Evolutionary conservation across 2,797 vertebrate species (phyloP), one percentile per base, ranked within the genome.

Genomic region (Carduelis carduelis): DNA sequence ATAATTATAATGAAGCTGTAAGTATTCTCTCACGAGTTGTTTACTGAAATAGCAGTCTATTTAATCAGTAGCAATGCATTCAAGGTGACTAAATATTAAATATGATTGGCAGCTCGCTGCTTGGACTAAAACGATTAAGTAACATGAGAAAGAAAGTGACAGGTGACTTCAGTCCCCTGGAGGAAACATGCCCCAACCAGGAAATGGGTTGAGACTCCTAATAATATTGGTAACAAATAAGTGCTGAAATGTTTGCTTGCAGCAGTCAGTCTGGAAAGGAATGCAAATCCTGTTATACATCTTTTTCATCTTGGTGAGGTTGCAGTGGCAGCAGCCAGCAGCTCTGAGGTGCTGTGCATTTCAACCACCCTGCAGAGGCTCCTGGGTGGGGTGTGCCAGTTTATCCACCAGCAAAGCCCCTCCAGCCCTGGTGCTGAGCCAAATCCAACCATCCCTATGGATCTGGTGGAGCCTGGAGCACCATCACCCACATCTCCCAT

Each of bases 41-140:
- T 98, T 97, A 96, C 95, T 96, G 96, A 97, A 96, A 97, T 96
- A 97, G 97, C 96, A 95, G 97, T 96, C 96, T 96, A 92, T 97
- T 97, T 97, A 87, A 96, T 96, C 97, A 97, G 97, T 88, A 94
- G 96, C 95, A 92, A 97, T 97, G 95, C 96, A 95, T 97, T 97
- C 97, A 97, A 97, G 97, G 97, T 97, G 97, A 98, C 97, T 97
- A 97, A 97, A 97, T 96, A 97, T 95, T 93, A 94, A 95, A 97
- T 69, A 90, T 97, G 97, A 98, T 95, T 97, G 98, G 96, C 97
- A 97, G 97, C 96, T 97, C 96, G 96, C 95, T 96, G 97, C 97
- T 97, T 96, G 96, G 97, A 96, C 98, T 98, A 98, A 98, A 98
- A 98, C 94, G 98, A 98, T 98, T 98, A 98, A 98, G 97, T 97